A percentile compares a stretch with the other conserved stretches of the same genome.
Evolutionary conservation across 2,797 vertebrate species (phyloP).

Genomic region (Psittacula echo): DNA sequence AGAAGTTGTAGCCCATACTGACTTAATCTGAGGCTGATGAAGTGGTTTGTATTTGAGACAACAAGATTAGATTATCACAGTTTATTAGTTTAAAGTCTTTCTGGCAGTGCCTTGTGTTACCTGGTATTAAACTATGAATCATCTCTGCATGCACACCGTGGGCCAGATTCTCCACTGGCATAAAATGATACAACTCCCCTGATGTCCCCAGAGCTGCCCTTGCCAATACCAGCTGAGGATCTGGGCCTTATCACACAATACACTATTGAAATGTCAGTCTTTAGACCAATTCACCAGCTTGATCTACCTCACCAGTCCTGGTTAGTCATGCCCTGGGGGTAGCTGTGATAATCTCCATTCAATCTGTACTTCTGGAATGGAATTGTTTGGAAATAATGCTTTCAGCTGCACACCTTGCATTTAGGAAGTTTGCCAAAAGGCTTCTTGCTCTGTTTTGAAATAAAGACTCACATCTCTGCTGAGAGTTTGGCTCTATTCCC

Average conservation of each 20-base stretch:
- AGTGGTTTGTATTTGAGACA: conserved; percentile 68
- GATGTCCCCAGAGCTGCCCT: neutral
- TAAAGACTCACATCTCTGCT: conserved; percentile 48
- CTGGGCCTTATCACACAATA: conserved; percentile 35
- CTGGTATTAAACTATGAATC: conserved; percentile 64
- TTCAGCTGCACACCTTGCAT: conserved; percentile 65
- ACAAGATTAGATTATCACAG: conserved; percentile 69
- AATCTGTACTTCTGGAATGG: conserved; percentile 46
- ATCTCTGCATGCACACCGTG: neutral
- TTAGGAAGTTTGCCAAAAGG: conserved; percentile 63
- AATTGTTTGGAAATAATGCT: conserved; percentile 60
- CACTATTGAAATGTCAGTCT: neutral
- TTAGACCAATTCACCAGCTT: conserved; percentile 19
- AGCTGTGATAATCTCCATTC: conserved; percentile 47
- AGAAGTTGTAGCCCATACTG: conserved; percentile 56
- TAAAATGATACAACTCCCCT: neutral
- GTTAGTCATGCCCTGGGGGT: conserved; percentile 49
- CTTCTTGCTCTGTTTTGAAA: conserved; percentile 63
- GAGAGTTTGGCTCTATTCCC: conserved; percentile 64
- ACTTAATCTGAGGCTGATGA: conserved; percentile 70
- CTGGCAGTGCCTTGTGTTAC: conserved; percentile 63
- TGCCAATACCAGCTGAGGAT: conserved; percentile 30
- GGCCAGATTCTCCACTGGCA: conserved; percentile 28
- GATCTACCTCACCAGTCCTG: conserved; percentile 29
- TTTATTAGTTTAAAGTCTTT: conserved; percentile 70